Base-by-base conservation (phyloP, 2,888 invertebrate genomes). In the Bimastos eiseni region DNA sequence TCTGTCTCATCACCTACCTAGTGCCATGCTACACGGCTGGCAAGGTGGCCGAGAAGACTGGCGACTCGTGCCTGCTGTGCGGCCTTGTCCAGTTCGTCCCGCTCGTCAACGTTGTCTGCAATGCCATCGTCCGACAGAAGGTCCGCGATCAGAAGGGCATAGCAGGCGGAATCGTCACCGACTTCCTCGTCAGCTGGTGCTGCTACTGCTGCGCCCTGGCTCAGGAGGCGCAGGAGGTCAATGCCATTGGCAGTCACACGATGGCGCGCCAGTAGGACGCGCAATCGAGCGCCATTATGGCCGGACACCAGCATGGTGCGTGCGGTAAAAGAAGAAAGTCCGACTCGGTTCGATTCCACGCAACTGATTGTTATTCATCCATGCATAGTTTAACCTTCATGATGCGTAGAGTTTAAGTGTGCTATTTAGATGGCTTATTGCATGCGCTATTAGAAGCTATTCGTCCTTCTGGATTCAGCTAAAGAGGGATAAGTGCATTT, bases 1-100 rank as follows among this genome's bases (percentile, higher is more conserved):
- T 94, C 55, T 94, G 94, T 91, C 92, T 94, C 89, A 93, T 94
- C 90, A 93, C 94, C 33, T 94, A 93, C 92, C 92, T 94, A 41
- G 92, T 93, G 24, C 94, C 94, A 19, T 94, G 94, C 91, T 94
- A 94, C 92, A 93, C 93, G 88, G 94, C 94, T 89, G 94, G 94
- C 15, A 94, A 94, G 92, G 94, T 94, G 92, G 94, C 94, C 2
- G 94, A 94, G 90, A 93, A 93, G 5, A 94, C 94, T 4, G 94
- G 94, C 6, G 94, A 94, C 41, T 93, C 92, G 90, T 94, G 94
- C 91, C 90, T 94, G 30, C 91, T 94, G 34, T 94, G 94, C 90
- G 94, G 93, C n/a, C 83, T 93, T 21, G 92, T 93, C 15, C 93
- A 92, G 89, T 89, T 93, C 88, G 92, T 94, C 5, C 94, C 94